Base-by-base conservation (phyloP, 2,888 invertebrate genomes). In the Amphipoea lucens region DNA sequence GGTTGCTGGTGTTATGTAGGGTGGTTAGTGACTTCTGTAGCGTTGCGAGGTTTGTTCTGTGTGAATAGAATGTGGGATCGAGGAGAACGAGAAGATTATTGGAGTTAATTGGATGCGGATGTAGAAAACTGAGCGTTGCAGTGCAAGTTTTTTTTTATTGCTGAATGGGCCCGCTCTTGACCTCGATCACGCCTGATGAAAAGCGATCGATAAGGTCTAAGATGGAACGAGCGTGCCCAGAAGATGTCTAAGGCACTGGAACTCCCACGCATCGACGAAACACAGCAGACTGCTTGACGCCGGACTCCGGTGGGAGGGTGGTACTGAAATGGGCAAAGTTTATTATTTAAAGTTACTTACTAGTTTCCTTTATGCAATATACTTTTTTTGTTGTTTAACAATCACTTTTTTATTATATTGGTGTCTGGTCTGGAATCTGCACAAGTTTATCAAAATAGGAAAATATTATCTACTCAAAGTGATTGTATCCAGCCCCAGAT, bases 1-100 rank as follows among this genome's bases (percentile, higher is more conserved):
- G 42, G 63, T 54, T 40, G 11, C 14, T 70, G 2, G 40, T 54
- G 20, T 65, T 62, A 71, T 66, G 14, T 72, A 63, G 76, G 62
- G 45, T 29, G 54, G 70, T 74, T 65, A 62, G 45, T 83, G 60
- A 76, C 51, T 86, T 81, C n/a, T 75, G 74, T 36, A 48, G 20
- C 57, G 20, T 48, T 51, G n/a, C 4, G 14, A 78, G 36, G 51
- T 71, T 68, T 48, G 29, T 68, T 48, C 11, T 42, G 4, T 42
- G 40, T 29, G 54, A 40, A 62, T 6, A 54, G 36, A 42, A 66
- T 66, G 23, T 17, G 12, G 9, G 23, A 40, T 23, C 6, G 23
- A 29, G 5, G 23, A 60, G 54, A 57, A 23, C 54, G 20, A 62
- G 60, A 63, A 63, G 9, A 36, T 63, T 17, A 14, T 63, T 36